Evolutionary conservation across 2,888 invertebrate genomes (phyloP).

Genomic region (Tipula helvola): DNA sequence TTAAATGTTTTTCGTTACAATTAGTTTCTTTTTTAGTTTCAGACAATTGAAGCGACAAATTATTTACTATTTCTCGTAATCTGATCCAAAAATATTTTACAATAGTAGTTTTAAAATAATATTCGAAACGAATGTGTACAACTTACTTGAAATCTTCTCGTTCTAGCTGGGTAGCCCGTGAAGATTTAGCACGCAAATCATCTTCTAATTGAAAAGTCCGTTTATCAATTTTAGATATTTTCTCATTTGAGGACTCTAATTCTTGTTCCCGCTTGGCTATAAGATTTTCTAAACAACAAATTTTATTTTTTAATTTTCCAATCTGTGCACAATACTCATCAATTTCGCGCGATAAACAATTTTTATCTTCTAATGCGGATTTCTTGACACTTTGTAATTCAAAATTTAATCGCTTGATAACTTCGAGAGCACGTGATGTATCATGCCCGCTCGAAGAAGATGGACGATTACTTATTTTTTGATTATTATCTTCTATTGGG

Average conservation of each 20-base stretch:
- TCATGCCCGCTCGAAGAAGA: not conserved
- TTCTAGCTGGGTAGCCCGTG: not conserved
- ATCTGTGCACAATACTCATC: slow-evolving; percentile 12
- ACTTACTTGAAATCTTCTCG: not conserved
- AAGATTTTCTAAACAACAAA: slow-evolving; percentile 14
- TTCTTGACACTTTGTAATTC: slow-evolving; percentile 12
- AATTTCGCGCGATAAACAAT: slow-evolving; percentile 11
- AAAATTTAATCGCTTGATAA: slow-evolving; percentile 12
- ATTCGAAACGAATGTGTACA: not conserved
- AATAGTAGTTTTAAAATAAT: not conserved
- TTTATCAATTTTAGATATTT: slow-evolving; percentile 11
- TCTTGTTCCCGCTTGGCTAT: slow-evolving; percentile 16
- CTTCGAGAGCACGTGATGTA: slow-evolving; percentile 12
- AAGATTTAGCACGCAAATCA: not conserved
- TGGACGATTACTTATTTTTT: not conserved
- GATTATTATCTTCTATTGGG: not conserved
- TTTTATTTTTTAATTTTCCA: slow-evolving; percentile 15
- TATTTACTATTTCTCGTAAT: slow-evolving; percentile 9
- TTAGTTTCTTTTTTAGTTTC: slow-evolving; percentile 11
- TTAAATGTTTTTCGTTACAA: slow-evolving; percentile 13
- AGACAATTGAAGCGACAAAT: slow-evolving; percentile 10
- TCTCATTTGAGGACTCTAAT: slow-evolving; percentile 11
- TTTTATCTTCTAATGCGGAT: slow-evolving; percentile 13
- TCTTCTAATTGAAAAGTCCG: slow-evolving; percentile 13
- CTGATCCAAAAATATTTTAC: not conserved